Conservation (phyloP, 1,140 invertebrate species). For the Trissolcus basalis region DNA sequence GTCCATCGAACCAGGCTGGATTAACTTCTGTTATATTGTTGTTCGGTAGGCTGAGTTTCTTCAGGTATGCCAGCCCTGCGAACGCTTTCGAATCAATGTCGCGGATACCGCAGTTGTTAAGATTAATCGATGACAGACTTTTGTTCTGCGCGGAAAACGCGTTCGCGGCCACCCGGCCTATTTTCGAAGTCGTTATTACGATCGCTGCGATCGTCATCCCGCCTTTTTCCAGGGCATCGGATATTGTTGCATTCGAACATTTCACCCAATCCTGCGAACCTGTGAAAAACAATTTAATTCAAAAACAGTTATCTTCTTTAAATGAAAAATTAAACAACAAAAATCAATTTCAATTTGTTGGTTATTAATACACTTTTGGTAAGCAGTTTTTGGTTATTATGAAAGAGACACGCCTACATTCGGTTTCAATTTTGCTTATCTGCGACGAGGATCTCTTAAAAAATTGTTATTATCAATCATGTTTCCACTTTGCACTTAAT, state of each 20-base stretch:
- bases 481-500: background rate
- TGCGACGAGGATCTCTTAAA: background rate
- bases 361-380: no score
- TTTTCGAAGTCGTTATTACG: constrained; percentile 55
- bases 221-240: constrained; percentile 22
- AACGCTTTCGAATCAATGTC: constrained; percentile 62
- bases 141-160: constrained; percentile 51
- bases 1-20: constrained; percentile 58
- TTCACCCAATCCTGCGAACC: constrained; percentile 52
- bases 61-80: constrained; percentile 39
- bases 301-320: no score
- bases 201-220: constrained; percentile 37
- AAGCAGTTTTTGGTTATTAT: no score
- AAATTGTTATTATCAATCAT: background rate
- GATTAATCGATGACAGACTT: constrained; percentile 58
- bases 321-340: no score
- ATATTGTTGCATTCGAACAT: constrained; percentile 60
- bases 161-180: constrained; percentile 43
- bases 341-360: no score
- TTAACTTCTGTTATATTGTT: constrained; percentile 61
- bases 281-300: constrained; percentile 9
- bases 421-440: background rate
- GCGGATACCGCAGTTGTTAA: constrained; percentile 61
- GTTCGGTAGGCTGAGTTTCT: constrained; percentile 62
- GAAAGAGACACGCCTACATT: background rate